Evolutionary conservation across 64 coral and sea anemone species (phyloP).

Genomic region (Actinia tenebrosa): DNA sequence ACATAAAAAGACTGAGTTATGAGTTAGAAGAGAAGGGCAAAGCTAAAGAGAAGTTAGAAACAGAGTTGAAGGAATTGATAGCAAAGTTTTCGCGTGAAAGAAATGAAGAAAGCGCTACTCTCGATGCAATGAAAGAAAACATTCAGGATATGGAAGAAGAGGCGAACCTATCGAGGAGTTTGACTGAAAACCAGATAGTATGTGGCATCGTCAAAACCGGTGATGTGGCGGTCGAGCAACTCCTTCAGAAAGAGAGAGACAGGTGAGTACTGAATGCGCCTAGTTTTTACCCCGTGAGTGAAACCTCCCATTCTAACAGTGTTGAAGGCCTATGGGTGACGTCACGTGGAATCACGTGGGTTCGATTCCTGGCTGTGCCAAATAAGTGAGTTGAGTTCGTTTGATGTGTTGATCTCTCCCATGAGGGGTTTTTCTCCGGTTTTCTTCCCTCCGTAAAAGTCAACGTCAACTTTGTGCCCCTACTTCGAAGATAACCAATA

Average conservation of each 20-base stretch:
- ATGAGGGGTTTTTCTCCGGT: no score
- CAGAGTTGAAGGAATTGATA: constrained; percentile 68
- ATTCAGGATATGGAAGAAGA: constrained; percentile 87
- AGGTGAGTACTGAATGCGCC: constrained; percentile 5
- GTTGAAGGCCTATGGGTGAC: no score
- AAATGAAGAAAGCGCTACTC: constrained; percentile 63
- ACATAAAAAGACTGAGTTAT: constrained; percentile 56
- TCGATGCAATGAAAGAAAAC: constrained; percentile 74
- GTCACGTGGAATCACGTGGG: no score
- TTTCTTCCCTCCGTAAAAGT: no score
- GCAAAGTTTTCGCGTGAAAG: constrained; percentile 72
- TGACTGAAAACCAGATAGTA: constrained; percentile 67
- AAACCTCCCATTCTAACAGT: no score
- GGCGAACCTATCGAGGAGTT: constrained; percentile 64
- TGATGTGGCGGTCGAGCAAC: background rate
- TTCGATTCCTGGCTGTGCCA: no score
- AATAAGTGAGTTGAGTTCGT: no score
- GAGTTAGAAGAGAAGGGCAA: constrained; percentile 68
- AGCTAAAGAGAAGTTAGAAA: constrained; percentile 78
- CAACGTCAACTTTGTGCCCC: no score
- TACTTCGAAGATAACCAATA: no score
- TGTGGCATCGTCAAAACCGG: background rate
- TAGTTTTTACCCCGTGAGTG: no score
- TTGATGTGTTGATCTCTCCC: no score
- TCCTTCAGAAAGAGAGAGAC: constrained; percentile 46